Conservation (phyloP, 1,140 invertebrate genomes). For the Eupristina koningsbergeri region DNA sequence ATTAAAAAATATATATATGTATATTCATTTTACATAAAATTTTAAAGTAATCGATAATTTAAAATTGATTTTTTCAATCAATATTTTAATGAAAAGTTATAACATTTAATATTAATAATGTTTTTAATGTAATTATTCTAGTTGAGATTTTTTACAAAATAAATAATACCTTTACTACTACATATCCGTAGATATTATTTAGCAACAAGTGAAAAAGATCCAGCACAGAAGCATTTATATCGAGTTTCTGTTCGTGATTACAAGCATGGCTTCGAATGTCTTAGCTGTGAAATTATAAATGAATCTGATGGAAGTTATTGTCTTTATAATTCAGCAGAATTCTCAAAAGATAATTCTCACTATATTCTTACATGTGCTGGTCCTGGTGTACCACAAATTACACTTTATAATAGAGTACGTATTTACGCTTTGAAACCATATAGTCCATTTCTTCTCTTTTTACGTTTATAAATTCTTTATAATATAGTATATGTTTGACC, state of each 20-base stretch:
- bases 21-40: no score
- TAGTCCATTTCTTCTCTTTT: no score
- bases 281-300: constrained; percentile 75
- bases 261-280: constrained; percentile 69
- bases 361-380: constrained; percentile 84
- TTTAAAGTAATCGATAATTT: no score
- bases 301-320: constrained; percentile 74
- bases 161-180: background rate
- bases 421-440: background rate
- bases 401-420: constrained; percentile 70
- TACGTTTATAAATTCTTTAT: no score
- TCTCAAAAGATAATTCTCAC: constrained; percentile 79
- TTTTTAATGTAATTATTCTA: no score
- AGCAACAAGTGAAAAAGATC: constrained; percentile 77
- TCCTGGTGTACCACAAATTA: constrained; percentile 78
- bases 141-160: background rate
- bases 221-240: constrained; percentile 79
- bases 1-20: no score
- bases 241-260: constrained; percentile 65
- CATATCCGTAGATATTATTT: constrained; percentile 77
- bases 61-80: no score
- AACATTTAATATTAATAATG: no score
- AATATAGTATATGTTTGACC: no score
- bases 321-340: constrained; percentile 80
- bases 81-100: no score